A percentile compares a stretch with the other conserved stretches of the same genome.
phyloP scores from a whole-genome alignment of 2,888 invertebrate species.

The Drosophila anceps region DNA sequence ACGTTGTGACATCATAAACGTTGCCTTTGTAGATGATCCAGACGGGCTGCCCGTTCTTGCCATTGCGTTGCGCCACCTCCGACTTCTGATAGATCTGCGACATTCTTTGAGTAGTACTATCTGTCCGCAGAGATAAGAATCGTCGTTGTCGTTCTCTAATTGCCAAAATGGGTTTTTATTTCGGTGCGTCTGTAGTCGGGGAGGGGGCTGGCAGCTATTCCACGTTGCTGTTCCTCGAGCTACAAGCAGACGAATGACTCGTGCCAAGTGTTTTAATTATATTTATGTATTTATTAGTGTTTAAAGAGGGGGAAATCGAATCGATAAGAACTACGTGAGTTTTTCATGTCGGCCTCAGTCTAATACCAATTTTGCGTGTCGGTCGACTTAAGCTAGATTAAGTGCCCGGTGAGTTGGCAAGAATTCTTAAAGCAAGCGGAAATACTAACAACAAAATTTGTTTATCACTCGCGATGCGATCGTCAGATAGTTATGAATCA shows the following conservation, averaged over 20 bases:
- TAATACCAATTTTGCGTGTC: conserved; percentile 32
- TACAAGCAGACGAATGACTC: conserved; percentile 10
- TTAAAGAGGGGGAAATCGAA: background rate
- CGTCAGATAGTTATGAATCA: background rate
- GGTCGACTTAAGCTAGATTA: background rate
- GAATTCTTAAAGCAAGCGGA: background rate
- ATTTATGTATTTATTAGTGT: conserved; percentile 17
- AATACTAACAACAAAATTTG: background rate
- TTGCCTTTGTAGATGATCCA: conserved; percentile 89
- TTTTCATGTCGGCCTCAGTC: conserved; percentile 25
- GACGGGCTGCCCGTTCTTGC: conserved; percentile 86
- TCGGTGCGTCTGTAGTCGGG: no score
- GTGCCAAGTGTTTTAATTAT: conserved; percentile 10
- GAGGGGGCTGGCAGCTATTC: background rate
- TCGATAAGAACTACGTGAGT: conserved; percentile 68
- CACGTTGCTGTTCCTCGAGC: conserved; percentile 9
- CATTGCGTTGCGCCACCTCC: conserved; percentile 88
- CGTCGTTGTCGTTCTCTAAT: conserved; percentile 9
- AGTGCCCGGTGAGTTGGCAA: conserved; percentile 12
- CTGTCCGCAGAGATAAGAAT: conserved; percentile 33
- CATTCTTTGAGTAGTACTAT: conserved; percentile 46
- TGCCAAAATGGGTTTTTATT: conserved; percentile 34
- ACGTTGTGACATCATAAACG: conserved; percentile 90
- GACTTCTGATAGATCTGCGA: conserved; percentile 84
- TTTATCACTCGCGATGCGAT: background rate